Evolutionary conservation across 2,113 vertebrate species (phyloP).

Genomic region (Platycercus adscitus): DNA sequence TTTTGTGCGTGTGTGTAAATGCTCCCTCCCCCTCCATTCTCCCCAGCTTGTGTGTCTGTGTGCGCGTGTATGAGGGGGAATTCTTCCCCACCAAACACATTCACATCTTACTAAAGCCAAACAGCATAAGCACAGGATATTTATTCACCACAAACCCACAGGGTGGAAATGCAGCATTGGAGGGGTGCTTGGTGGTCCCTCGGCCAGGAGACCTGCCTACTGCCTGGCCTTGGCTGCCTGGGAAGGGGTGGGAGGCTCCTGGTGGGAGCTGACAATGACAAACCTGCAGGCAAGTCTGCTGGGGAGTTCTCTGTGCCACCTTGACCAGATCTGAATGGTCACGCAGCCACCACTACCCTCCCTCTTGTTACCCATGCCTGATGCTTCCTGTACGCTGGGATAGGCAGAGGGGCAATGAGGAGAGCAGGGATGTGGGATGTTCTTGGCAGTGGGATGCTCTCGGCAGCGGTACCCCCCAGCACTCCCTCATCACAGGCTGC

Average conservation of each 20-base stretch:
- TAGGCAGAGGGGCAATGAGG: background rate
- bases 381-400: accelerated
- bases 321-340: accelerated
- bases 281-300: background rate
- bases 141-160: background rate
- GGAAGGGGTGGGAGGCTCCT: background rate
- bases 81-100: background rate
- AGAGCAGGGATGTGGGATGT: background rate
- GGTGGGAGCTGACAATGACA: background rate
- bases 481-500: background rate
- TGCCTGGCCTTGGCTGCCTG: background rate
- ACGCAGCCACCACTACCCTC: accelerated
- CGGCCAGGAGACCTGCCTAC: background rate
- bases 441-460: background rate
- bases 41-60: background rate
- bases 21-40: background rate
- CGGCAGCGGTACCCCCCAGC: background rate
- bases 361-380: background rate
- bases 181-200: background rate
- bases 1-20: slow-evolving; percentile 6
- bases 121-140: background rate
- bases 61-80: background rate
- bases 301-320: background rate
- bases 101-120: background rate
- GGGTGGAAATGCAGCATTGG: background rate